phyloP scores from a whole-genome alignment of 1,140 invertebrate genomes.

The Laupala kohalensis region DNA sequence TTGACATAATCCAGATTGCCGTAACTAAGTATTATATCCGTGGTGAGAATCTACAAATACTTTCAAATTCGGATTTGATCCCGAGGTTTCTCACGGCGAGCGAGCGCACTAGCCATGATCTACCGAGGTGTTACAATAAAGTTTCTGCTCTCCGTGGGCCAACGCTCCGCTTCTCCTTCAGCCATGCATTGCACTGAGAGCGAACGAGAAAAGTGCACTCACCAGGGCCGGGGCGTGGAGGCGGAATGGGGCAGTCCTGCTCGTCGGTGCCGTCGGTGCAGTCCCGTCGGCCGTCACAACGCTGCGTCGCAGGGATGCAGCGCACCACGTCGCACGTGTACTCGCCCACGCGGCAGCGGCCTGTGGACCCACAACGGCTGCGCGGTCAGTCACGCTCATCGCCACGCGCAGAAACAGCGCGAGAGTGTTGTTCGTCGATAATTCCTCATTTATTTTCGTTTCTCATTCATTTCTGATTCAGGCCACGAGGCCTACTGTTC shows the following conservation, averaged over 20 bases:
- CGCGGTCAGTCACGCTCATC: not conserved
- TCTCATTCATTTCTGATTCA: no score
- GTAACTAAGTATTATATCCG: no score
- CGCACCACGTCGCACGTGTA: constrained; percentile 38
- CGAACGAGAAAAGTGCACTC: not conserved
- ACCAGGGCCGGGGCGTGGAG: not conserved
- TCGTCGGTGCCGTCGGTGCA: constrained; percentile 61
- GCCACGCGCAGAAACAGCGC: no score
- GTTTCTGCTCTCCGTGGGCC: not conserved
- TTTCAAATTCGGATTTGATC: no score
- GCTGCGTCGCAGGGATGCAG: constrained; percentile 43
- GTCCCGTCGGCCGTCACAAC: constrained; percentile 50
- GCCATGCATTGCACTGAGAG: not conserved
- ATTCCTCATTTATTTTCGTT: no score
- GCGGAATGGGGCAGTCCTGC: constrained; percentile 37
- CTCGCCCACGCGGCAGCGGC: constrained; percentile 36
- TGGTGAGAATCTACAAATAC: no score
- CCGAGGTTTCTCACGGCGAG: no score
- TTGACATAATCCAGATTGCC: no score
- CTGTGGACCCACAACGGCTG: not conserved
- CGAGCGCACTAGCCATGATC: no score
- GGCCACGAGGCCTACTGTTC: no score
- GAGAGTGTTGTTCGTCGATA: not conserved
- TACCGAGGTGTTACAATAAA: no score
- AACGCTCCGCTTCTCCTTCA: not conserved